A percentile compares a stretch with the other conserved stretches of the same genome.
These are phyloP conservation scores for Globia sparganii DNA, from an alignment of 2,888 invertebrate genomes.

Conservation along the genomic window DNA sequence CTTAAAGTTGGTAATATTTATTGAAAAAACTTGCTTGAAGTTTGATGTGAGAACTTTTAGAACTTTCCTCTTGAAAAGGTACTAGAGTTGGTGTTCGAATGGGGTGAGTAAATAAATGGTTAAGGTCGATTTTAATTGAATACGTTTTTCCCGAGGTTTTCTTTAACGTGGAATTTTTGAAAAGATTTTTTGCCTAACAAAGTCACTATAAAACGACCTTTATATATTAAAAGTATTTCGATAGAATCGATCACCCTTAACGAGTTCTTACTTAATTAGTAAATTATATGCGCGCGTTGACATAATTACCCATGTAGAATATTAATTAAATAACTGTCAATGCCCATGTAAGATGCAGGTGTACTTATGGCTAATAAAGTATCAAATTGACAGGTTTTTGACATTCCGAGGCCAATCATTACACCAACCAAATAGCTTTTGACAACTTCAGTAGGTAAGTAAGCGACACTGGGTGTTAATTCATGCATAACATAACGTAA, in stretches of 20 bases:
- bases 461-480: not conserved
- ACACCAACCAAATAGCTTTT: constrained; percentile 8
- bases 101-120: not conserved
- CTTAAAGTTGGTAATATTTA: constrained; percentile 48
- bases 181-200: not conserved
- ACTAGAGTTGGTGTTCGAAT: not conserved
- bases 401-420: constrained; percentile 11
- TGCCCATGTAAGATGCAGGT: constrained; percentile 35
- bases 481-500: not conserved
- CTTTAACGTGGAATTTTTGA: not conserved
- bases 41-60: constrained; percentile 39
- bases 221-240: not conserved
- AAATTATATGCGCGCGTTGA: constrained; percentile 10
- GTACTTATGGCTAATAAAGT: constrained; percentile 41
- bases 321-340: constrained; percentile 46
- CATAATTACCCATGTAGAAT: constrained; percentile 43
- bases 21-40: constrained; percentile 53
- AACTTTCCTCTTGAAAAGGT: constrained; percentile 23
- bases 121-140: constrained; percentile 3
- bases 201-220: not conserved
- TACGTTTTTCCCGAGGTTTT: not conserved
- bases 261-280: constrained; percentile 15
- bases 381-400: constrained; percentile 37
- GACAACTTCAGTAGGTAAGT: constrained; percentile 19
- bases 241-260: not conserved